Evolutionary conservation across 2,888 invertebrate genomes (phyloP).

Genomic region (Ceratothoa steindachneri): DNA sequence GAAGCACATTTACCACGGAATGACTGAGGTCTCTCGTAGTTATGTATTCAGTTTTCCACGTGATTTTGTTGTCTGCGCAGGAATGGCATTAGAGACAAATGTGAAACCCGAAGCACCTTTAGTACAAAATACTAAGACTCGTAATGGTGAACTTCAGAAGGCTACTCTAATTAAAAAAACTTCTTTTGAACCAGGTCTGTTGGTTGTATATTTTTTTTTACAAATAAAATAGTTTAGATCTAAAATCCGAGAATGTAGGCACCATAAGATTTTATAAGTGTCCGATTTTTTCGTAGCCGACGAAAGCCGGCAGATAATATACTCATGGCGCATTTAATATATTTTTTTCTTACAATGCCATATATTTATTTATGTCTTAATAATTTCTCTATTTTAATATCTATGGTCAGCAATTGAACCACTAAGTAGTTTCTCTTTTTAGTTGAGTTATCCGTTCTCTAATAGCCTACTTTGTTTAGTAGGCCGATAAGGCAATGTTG

Average conservation of each 20-base stretch:
- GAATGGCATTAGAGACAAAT: neutral
- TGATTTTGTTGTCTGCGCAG: neutral
- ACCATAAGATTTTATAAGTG: neutral
- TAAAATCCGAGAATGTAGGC: neutral
- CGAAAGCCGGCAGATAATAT: neutral
- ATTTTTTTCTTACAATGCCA: neutral
- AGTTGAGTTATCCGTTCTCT: no score
- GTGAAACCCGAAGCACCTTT: neutral
- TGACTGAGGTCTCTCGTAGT: no score
- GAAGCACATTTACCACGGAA: no score
- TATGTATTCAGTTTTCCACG: neutral
- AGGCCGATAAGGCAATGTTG: no score
- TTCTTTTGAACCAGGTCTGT: neutral
- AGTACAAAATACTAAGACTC: neutral
- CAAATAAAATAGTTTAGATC: neutral
- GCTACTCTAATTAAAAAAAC: neutral
- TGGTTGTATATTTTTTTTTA: neutral
- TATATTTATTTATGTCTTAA: neutral
- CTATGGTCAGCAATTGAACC: no score
- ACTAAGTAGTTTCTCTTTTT: no score
- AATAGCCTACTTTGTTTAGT: no score
- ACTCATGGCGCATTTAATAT: neutral
- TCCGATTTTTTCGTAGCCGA: neutral
- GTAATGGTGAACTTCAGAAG: neutral
- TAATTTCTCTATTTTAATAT: no score